Percentiles rank a stretch among this genome's conserved stretches.
Evolutionary conservation across 1,140 invertebrate genomes (phyloP).

Genomic region (Trachymyrmex cornetzi): DNA sequence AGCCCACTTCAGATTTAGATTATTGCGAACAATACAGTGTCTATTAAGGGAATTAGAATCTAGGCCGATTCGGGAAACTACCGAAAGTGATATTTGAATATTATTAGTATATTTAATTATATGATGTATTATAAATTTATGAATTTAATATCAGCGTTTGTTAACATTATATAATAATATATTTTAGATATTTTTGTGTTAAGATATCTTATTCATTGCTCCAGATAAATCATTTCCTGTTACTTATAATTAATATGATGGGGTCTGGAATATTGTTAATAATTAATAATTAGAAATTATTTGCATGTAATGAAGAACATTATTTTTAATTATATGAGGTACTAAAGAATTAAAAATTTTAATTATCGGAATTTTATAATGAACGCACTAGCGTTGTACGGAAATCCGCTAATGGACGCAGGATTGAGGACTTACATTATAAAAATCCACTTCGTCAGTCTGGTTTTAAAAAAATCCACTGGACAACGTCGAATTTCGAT

Average conservation of each 20-base stretch:
- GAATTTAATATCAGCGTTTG: neutral
- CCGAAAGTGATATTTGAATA: neutral
- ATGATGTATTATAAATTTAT: neutral
- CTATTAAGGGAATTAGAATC: constrained; percentile 25
- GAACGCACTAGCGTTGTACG: neutral
- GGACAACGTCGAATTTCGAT: neutral
- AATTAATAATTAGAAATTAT: constrained; percentile 28
- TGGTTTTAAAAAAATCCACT: neutral
- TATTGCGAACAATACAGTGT: constrained; percentile 23
- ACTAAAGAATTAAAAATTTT: constrained; percentile 33
- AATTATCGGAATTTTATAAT: constrained; percentile 57
- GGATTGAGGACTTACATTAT: constrained; percentile 44
- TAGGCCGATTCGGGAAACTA: neutral
- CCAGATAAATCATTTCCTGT: neutral
- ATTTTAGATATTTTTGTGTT: too few relatives aligned
- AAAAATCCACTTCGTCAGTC: constrained; percentile 18
- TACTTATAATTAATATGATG: neutral
- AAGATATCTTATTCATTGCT: neutral
- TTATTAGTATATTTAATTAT: neutral
- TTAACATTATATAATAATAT: neutral
- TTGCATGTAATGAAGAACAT: constrained; percentile 4
- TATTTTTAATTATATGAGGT: constrained; percentile 5
- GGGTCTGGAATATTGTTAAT: neutral
- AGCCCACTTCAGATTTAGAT: neutral
- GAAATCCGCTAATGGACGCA: constrained; percentile 21